Evolutionary conservation across 2,888 invertebrate species (phyloP).

Genomic region (Drosophila borealis): DNA sequence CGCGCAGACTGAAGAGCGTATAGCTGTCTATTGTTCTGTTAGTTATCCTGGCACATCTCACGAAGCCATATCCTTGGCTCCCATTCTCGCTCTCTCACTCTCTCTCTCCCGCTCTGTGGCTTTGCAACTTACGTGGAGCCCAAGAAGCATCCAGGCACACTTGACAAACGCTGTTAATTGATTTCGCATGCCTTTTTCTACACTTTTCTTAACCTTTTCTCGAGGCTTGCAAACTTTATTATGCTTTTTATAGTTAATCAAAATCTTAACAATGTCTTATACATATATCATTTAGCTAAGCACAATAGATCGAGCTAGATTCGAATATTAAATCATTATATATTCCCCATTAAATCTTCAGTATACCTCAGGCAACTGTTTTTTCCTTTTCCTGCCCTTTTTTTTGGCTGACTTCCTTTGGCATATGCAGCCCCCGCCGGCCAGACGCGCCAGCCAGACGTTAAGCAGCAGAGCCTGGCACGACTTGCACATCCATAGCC

Average conservation of each 20-base stretch:
- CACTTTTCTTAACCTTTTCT: too few species aligned
- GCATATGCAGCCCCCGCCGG: background rate
- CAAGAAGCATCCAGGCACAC: too few species aligned
- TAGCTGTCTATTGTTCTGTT: background rate
- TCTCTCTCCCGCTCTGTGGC: background rate
- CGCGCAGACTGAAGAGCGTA: constrained; percentile 9
- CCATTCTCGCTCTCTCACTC: background rate
- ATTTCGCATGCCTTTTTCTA: too few species aligned
- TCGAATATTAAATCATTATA: too few species aligned
- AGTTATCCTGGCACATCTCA: background rate
- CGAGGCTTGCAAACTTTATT: too few species aligned
- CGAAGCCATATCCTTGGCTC: background rate
- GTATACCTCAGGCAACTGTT: background rate
- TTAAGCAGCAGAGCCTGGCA: background rate
- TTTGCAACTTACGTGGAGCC: too few species aligned
- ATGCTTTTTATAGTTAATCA: too few species aligned
- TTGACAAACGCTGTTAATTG: too few species aligned
- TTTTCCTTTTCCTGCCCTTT: background rate
- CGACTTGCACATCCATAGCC: background rate
- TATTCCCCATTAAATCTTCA: background rate
- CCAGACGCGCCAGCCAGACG: background rate
- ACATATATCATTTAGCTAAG: too few species aligned
- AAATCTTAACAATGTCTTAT: too few species aligned
- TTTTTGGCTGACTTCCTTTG: background rate
- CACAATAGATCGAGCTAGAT: too few species aligned